phyloP scores from a whole-genome alignment of 2,113 vertebrate genomes.

The Fregata magnificens region DNA sequence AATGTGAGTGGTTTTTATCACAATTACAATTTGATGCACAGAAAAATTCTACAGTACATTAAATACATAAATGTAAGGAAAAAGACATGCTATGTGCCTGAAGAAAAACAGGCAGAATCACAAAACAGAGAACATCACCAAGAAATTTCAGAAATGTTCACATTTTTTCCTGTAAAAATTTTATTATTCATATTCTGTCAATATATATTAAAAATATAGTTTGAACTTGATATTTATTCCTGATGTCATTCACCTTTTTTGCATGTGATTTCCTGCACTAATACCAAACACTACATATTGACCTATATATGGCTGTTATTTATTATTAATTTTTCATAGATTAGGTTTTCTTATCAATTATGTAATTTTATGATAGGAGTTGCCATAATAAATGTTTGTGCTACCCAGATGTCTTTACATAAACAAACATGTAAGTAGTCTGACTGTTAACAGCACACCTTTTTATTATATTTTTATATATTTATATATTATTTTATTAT shows the following conservation, averaged over 20 bases:
- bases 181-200: neutral
- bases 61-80: neutral
- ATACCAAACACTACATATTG: neutral
- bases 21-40: neutral
- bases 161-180: neutral
- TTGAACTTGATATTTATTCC: neutral
- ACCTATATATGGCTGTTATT: neutral
- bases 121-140: neutral
- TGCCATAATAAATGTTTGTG: neutral
- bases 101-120: neutral
- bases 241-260: neutral
- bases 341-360: neutral
- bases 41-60: neutral
- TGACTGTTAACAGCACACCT: neutral
- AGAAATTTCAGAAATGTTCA: neutral
- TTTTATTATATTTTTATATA: neutral
- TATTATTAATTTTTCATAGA: neutral
- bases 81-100: neutral
- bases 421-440: neutral
- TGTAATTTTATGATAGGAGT: neutral
- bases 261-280: neutral
- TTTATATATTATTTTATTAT: too few relatives aligned
- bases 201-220: neutral
- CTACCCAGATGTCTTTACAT: neutral
- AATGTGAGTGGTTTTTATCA: neutral